Percentiles rank a stretch among this genome's conserved stretches.
phyloP scores from a whole-genome alignment of 2,888 invertebrate species.

The Drosophila nr. medialis region DNA sequence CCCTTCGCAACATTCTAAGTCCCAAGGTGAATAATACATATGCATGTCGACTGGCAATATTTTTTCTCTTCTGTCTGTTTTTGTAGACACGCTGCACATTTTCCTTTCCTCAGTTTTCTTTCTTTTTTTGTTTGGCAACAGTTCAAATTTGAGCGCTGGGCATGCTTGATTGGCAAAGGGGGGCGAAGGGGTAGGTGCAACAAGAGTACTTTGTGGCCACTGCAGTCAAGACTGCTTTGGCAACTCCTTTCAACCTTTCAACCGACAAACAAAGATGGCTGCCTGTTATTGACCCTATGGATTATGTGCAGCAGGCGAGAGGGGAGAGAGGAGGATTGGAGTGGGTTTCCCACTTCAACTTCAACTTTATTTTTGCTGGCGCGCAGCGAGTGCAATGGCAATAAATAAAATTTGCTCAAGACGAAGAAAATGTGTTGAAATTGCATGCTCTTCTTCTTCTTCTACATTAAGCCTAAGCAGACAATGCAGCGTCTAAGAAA shows the following conservation, averaged over 20 bases:
- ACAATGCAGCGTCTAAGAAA: conserved; percentile 53
- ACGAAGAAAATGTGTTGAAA: conserved; percentile 29
- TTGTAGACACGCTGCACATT: conserved; percentile 30
- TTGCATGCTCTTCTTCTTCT: conserved; percentile 14
- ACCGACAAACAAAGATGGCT: conserved; percentile 33
- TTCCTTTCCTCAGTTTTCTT: conserved; percentile 12
- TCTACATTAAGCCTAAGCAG: conserved; percentile 28
- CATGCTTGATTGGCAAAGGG: background rate
- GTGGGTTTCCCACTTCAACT: conserved; percentile 43
- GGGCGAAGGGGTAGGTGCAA: conserved; percentile 23
- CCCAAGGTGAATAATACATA: conserved; percentile 36
- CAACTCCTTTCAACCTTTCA: conserved; percentile 23
- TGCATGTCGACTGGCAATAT: conserved; percentile 13
- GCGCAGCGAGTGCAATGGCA: conserved; percentile 41
- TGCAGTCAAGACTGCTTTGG: conserved; percentile 28
- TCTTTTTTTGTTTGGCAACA: conserved; percentile 56
- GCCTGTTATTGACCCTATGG: conserved; percentile 73
- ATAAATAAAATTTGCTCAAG: conserved; percentile 60
- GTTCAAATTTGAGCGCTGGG: conserved; percentile 62
- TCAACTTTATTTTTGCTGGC: conserved; percentile 4
- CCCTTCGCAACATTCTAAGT: conserved; percentile 4
- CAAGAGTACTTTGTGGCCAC: conserved; percentile 34
- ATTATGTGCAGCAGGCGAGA: conserved; percentile 63
- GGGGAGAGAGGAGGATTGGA: background rate
- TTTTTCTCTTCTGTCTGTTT: conserved; percentile 18